Evolutionary conservation across 2,888 invertebrate species (phyloP).

Genomic region (Stomorhina lunata): DNA sequence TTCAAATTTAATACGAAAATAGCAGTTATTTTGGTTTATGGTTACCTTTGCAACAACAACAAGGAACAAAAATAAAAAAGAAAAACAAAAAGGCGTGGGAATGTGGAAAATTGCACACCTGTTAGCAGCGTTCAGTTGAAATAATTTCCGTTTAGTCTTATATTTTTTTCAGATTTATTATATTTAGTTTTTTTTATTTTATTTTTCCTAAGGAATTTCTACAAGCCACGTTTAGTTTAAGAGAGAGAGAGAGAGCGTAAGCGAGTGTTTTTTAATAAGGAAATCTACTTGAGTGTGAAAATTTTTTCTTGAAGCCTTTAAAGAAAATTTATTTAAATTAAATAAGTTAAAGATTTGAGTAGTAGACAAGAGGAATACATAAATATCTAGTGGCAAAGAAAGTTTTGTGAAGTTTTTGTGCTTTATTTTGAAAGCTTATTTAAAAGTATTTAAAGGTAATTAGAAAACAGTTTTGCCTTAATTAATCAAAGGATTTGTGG

Average conservation of each 20-base stretch:
- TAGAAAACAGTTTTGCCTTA: too few species aligned
- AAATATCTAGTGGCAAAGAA: too few species aligned
- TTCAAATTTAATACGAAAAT: slow-evolving; percentile 6
- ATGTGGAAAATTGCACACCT: slow-evolving; percentile 47
- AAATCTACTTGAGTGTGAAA: slow-evolving; percentile 28
- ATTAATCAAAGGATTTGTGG: too few species aligned
- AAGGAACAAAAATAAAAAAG: too few species aligned
- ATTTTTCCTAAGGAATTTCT: not conserved
- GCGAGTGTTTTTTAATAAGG: slow-evolving; percentile 35
- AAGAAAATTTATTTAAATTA: not conserved
- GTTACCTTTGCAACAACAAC: too few species aligned
- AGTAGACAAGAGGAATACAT: too few species aligned
- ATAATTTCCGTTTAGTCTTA: slow-evolving; percentile 33
- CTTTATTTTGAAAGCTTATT: not conserved
- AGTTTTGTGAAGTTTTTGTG: not conserved
- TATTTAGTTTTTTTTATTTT: not conserved
- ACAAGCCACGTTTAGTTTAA: slow-evolving; percentile 1
- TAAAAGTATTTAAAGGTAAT: not conserved
- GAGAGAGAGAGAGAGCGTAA: too few species aligned
- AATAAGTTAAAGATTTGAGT: not conserved
- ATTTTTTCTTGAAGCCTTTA: not conserved
- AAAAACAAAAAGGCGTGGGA: slow-evolving; percentile 30
- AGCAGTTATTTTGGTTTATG: slow-evolving; percentile 30
- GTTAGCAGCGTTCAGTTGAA: slow-evolving; percentile 35
- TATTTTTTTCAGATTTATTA: not conserved